Conservation (phyloP, 1,140 invertebrate genomes). For the Octopus sinensis region DNA sequence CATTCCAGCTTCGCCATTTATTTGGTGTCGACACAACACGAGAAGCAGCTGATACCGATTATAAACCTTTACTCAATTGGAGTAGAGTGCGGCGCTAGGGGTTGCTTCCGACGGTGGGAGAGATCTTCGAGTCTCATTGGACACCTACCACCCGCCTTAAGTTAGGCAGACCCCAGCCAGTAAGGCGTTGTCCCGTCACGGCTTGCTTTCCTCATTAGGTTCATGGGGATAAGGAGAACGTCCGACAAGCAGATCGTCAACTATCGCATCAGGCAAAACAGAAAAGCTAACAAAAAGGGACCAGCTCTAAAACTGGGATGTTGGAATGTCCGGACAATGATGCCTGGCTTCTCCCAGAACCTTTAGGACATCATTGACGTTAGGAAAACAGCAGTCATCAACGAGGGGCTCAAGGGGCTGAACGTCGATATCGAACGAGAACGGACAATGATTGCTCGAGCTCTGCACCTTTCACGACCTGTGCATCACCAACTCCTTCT, state of each 20-base stretch:
- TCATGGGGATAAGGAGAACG: constrained; percentile 3
- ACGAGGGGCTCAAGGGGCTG: constrained; percentile 19
- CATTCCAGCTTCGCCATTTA: too few relatives aligned
- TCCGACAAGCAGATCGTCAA: not conserved
- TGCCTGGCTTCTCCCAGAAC: constrained; percentile 21
- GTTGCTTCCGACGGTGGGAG: too few relatives aligned
- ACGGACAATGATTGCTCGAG: constrained; percentile 30
- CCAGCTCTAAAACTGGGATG: not conserved
- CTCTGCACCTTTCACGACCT: constrained; percentile 21
- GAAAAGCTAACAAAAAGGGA: not conserved
- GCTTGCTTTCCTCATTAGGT: constrained; percentile 17
- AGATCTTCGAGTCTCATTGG: too few relatives aligned
- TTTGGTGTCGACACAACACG: too few relatives aligned
- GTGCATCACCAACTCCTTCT: constrained; percentile 18
- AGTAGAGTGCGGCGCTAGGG: too few relatives aligned
- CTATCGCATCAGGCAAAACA: constrained; percentile 15
- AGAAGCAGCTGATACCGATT: too few relatives aligned
- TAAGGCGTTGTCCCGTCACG: constrained; percentile 13
- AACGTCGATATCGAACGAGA: constrained; percentile 23
- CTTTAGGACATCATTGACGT: constrained; percentile 12
- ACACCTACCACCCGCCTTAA: constrained; percentile 15
- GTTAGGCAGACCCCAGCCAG: constrained; percentile 14
- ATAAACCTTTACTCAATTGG: too few relatives aligned
- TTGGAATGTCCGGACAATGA: constrained; percentile 29
- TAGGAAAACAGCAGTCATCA: constrained; percentile 25